Evolutionary conservation across 2,797 vertebrate species (phyloP).

Genomic region (Crax fasciolata): DNA sequence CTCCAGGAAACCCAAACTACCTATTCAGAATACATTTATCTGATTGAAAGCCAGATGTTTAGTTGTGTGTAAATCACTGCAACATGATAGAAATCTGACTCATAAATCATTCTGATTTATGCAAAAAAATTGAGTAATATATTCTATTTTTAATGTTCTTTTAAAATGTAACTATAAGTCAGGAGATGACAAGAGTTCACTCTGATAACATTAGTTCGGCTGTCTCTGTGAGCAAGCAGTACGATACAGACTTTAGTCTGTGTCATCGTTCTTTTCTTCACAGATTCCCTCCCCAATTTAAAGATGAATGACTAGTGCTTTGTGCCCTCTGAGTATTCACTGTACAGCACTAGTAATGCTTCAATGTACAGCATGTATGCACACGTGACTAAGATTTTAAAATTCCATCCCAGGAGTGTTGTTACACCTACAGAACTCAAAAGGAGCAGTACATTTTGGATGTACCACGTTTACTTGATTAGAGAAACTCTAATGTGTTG

Average conservation of each 20-base stretch:
- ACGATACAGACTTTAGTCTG: not conserved
- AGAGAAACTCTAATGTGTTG: not conserved
- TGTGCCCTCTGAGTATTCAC: not conserved
- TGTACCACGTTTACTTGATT: not conserved
- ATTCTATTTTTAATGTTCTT: not conserved
- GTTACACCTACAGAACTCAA: not conserved
- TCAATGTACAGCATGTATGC: not conserved
- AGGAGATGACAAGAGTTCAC: not conserved
- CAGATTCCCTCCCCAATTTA: not conserved
- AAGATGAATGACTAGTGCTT: not conserved
- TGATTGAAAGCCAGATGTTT: not conserved
- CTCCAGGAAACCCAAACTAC: not conserved
- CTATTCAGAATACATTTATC: not conserved
- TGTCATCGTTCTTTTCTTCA: not conserved
- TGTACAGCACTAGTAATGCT: not conserved
- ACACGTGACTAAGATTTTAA: not conserved
- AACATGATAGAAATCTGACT: not conserved
- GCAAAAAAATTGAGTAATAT: not conserved
- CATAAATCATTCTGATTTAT: not conserved
- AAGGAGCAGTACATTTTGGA: not conserved
- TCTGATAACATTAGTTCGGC: not conserved
- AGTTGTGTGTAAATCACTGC: not conserved
- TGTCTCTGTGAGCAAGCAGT: not conserved
- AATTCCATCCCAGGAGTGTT: not conserved
- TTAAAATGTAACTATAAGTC: not conserved